Conservation (phyloP, 2,113 vertebrate species). For the Eleginops maclovinus region DNA sequence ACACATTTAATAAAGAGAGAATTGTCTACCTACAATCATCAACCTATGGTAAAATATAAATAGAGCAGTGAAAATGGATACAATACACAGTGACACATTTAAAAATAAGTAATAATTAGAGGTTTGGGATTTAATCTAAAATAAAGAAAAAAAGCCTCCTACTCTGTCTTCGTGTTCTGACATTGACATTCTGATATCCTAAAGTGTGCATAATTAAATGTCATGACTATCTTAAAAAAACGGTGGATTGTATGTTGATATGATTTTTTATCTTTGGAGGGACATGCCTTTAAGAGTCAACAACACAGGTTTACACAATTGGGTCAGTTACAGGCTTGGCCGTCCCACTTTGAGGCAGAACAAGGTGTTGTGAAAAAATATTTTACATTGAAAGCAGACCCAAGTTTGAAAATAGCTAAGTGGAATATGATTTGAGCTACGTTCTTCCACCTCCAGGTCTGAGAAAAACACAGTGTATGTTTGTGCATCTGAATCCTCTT, state of each 20-base stretch:
- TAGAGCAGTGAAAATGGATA: neutral
- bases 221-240: slow-evolving; percentile 8
- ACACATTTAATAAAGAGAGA: neutral
- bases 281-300: slow-evolving; percentile 31
- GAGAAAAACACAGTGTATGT: slow-evolving; percentile 72
- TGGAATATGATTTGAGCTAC: slow-evolving; percentile 69
- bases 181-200: neutral
- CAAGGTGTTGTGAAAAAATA: slow-evolving; percentile 45
- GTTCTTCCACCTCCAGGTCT: slow-evolving; percentile 69
- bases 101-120: neutral
- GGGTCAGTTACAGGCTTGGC: slow-evolving; percentile 54
- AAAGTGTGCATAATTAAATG: neutral
- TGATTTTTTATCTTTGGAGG: slow-evolving; percentile 6
- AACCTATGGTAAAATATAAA: slow-evolving; percentile 2
- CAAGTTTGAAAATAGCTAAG: slow-evolving; percentile 69
- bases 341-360: slow-evolving; percentile 50
- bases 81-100: neutral
- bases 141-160: neutral
- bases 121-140: neutral
- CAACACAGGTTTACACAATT: slow-evolving; percentile 41
- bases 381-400: slow-evolving; percentile 64
- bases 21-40: neutral
- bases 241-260: neutral
- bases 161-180: neutral
- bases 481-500: slow-evolving; percentile 78